Evolutionary conservation across 1,140 invertebrate genomes (phyloP), one percentile per base, ranked within the genome.

Genomic region (Brachionus paranguensis): DNA sequence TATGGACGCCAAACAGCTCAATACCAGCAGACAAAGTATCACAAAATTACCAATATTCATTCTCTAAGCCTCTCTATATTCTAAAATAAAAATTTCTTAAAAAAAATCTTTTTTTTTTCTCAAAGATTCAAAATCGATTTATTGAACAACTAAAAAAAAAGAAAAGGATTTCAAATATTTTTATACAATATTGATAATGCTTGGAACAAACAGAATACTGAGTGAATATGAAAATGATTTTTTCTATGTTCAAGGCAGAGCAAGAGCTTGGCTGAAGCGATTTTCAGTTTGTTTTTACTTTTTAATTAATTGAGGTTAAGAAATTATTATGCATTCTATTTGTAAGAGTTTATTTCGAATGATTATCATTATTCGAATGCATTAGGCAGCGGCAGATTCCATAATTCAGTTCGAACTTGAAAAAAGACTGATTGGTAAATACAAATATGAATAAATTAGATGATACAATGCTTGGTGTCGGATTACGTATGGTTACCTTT

Each of bases 271-370:
- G 27, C 33, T 68, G 27, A 33, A n/a, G 27, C 33, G 12, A 33
- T 33, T 29, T 68, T 68, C 65, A 33, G 27, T 68, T 68, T 68
- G 65, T 68, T 68, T 68, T 68, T 41, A 68, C 5, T 68, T 68
- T 7, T 68, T 68, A 68, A 68, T 68, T 68, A 68, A 68, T 68
- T 68, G 65, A 68, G 65, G 65, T 68, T 68, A 68, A n/a, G n/a
- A 68, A 68, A 68, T 68, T 68, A 68, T 68, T 68, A 68, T 68
- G 33, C 3, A 33, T 68, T 68, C 14, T 68, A 33, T 68, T 68
- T 68, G 20, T 60, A 60, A 20, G 53, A 60, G 53, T 20, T 27
- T 24, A 20, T 60, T 60, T 60, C 53, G 53, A 60, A 60, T 60
- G 8, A 60, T 60, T 60, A 60, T 60, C 53, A 60, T 37, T 37